A percentile compares a stretch with the other conserved stretches of the same genome.
Conservation (phyloP, 2,113 vertebrate genomes). For the Myanophis thanlyinensis region DNA sequence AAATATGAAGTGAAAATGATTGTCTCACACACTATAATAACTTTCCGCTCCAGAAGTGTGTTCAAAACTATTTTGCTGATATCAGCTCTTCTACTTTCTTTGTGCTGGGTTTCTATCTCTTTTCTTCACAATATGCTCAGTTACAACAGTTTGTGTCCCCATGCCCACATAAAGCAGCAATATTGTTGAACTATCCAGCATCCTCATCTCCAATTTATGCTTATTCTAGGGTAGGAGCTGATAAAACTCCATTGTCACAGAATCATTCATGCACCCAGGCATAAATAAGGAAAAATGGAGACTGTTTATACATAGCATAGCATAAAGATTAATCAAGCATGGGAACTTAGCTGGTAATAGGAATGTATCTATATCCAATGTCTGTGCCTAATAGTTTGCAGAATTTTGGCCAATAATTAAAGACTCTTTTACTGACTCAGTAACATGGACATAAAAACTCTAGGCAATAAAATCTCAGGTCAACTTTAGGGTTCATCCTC, state of each 20-base stretch:
- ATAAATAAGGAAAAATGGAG: not conserved
- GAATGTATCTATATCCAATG: not conserved
- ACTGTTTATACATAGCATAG: not conserved
- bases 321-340: not conserved
- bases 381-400: not conserved
- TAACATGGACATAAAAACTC: not conserved
- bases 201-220: not conserved
- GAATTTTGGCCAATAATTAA: not conserved
- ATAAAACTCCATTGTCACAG: not conserved
- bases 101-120: not conserved
- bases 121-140: not conserved
- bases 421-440: not conserved
- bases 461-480: not conserved
- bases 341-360: not conserved
- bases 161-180: not conserved
- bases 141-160: not conserved
- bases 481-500: not conserved
- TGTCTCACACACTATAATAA: slow-evolving; percentile 17
- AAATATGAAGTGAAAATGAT: slow-evolving; percentile 27
- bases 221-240: not conserved
- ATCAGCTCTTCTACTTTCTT: not conserved
- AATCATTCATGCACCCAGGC: not conserved
- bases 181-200: not conserved
- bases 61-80: slow-evolving; percentile 13
- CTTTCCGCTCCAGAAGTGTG: not conserved